Percentiles rank a stretch among this genome's conserved stretches.
Evolutionary conservation across 2,888 invertebrate genomes (phyloP).

Genomic region (Adelphocoris suturalis): DNA sequence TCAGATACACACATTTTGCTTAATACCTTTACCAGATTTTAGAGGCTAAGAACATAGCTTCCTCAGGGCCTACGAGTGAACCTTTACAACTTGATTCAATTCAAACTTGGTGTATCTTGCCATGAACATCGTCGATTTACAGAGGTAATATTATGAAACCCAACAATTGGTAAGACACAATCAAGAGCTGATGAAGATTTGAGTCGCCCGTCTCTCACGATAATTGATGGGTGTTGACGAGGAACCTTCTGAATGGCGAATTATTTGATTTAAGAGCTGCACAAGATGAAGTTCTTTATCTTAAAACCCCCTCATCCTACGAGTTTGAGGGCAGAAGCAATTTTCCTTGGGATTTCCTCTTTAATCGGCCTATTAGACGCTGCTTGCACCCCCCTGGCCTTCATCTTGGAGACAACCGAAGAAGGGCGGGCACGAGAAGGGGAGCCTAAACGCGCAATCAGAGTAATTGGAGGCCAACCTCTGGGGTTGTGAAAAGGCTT

Average conservation of each 20-base stretch:
- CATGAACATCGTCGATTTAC: not conserved
- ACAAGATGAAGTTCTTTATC: conserved; percentile 37
- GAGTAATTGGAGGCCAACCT: conserved; percentile 65
- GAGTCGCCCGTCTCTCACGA: conserved; percentile 11
- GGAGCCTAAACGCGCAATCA: conserved; percentile 64
- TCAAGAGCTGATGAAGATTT: conserved; percentile 22
- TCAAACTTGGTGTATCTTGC: not conserved
- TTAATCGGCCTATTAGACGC: conserved; percentile 67
- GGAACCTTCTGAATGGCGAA: conserved; percentile 1
- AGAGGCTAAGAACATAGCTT: no score
- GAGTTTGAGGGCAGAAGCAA: conserved; percentile 54
- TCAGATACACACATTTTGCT: no score
- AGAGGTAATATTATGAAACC: not conserved
- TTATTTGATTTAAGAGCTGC: conserved; percentile 30
- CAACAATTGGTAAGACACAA: not conserved
- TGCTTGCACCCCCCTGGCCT: conserved; percentile 27
- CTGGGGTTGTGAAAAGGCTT: conserved; percentile 2
- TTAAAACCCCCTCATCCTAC: conserved; percentile 14
- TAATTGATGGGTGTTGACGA: not conserved
- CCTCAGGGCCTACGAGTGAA: no score
- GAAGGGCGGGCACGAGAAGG: not conserved
- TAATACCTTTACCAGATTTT: no score
- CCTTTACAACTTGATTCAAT: no score
- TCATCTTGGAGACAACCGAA: conserved; percentile 17
- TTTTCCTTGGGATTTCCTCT: conserved; percentile 65